These are phyloP conservation scores for Gila orcuttii DNA, from an alignment of 2,113 vertebrate species.

Conservation along the genomic window DNA sequence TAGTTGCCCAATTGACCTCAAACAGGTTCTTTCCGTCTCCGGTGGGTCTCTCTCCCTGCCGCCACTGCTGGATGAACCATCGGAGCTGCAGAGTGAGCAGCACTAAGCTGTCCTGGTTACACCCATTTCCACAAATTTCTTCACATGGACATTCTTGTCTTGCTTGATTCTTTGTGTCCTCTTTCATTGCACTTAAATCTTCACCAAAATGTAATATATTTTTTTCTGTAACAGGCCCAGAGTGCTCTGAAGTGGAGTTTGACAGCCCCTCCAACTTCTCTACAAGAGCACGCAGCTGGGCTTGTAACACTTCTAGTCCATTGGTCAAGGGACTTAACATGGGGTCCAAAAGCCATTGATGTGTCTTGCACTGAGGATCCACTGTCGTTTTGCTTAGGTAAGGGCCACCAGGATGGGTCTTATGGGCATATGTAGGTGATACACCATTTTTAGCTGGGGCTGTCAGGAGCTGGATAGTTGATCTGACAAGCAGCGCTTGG, in stretches of 20 bases:
- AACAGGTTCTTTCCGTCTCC: conserved; percentile 78
- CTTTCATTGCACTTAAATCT: conserved; percentile 68
- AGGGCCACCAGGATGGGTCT: conserved; percentile 19
- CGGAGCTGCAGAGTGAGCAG: conserved; percentile 88
- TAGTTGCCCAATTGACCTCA: conserved; percentile 72
- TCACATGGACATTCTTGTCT: conserved; percentile 13
- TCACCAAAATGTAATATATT: conserved; percentile 30
- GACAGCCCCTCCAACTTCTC: conserved; percentile 83
- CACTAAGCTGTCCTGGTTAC: conserved; percentile 69
- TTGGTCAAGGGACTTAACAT: conserved; percentile 81
- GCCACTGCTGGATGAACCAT: conserved; percentile 90
- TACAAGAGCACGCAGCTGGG: conserved; percentile 84
- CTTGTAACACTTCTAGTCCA: conserved; percentile 83
- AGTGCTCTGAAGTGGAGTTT: conserved; percentile 65
- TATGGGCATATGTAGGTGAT: conserved; percentile 32
- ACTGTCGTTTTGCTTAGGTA: conserved; percentile 58
- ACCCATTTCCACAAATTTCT: background rate
- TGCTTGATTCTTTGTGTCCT: conserved; percentile 60
- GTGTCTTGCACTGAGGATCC: conserved; percentile 71
- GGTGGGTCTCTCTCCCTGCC: conserved; percentile 74
- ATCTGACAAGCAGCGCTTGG: conserved; percentile 84
- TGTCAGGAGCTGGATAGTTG: conserved; percentile 85
- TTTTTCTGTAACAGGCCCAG: conserved; percentile 34
- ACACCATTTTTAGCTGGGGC: conserved; percentile 71
- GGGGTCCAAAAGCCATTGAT: conserved; percentile 64